These are phyloP conservation scores for Lithobates sylvaticus DNA, from an alignment of 2,797 vertebrate genomes.

Conservation along the genomic window DNA sequence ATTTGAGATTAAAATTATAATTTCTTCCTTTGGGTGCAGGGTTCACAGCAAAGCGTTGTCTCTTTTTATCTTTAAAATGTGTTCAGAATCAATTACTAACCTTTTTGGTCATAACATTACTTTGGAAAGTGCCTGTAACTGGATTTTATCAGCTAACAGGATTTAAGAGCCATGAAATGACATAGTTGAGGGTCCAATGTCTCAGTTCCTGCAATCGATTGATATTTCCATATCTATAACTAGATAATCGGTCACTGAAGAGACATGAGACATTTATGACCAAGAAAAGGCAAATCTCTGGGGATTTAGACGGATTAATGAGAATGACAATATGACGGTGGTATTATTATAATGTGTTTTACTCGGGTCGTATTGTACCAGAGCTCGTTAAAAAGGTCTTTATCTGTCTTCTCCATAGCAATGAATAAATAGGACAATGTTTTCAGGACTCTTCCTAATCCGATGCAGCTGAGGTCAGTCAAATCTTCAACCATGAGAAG, in stretches of 20 bases:
- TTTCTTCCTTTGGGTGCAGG: too few species aligned
- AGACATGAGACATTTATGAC: slow-evolving; percentile 72
- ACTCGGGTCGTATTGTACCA: slow-evolving; percentile 44
- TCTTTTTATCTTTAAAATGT: too few species aligned
- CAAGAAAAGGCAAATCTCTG: slow-evolving; percentile 64
- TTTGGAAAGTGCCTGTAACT: not conserved
- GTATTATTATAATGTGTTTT: slow-evolving; percentile 63
- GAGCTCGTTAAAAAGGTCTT: slow-evolving; percentile 47
- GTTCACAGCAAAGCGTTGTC: too few species aligned
- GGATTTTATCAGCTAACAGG: not conserved
- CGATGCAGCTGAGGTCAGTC: slow-evolving; percentile 52
- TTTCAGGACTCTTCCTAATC: slow-evolving; percentile 48
- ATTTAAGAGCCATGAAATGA: not conserved
- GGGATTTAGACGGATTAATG: slow-evolving; percentile 66
- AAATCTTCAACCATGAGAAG: not conserved
- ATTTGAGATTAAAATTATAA: too few species aligned
- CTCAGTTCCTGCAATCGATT: slow-evolving; percentile 17
- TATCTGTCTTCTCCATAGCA: slow-evolving; percentile 55
- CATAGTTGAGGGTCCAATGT: slow-evolving; percentile 21
- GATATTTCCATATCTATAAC: slow-evolving; percentile 44
- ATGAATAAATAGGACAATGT: slow-evolving; percentile 43
- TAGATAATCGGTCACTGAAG: slow-evolving; percentile 38
- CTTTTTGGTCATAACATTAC: not conserved
- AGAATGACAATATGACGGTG: slow-evolving; percentile 67
- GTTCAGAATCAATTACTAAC: not conserved